Evolutionary conservation across 1,140 invertebrate genomes (phyloP).

Genomic region (Drosophila parabipectinata): DNA sequence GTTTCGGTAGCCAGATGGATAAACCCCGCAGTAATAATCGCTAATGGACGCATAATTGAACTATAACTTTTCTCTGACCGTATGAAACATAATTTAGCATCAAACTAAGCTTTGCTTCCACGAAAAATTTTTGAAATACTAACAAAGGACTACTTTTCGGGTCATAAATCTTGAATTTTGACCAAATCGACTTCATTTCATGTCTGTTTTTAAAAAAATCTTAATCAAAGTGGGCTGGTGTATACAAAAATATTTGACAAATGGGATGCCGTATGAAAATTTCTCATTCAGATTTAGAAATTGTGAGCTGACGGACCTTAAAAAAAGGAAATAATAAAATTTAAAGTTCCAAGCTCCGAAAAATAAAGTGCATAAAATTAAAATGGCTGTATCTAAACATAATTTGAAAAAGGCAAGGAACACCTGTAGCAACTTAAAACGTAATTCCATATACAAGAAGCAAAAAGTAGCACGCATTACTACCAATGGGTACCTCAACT

Average conservation of each 20-base stretch:
- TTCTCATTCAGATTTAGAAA: background rate
- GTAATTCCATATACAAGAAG: background rate
- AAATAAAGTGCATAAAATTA: background rate
- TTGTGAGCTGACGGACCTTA: background rate
- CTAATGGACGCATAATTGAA: slow-evolving; percentile 1
- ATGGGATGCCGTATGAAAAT: background rate
- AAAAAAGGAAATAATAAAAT: no score
- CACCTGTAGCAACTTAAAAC: background rate
- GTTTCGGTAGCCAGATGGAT: slow-evolving; percentile 11
- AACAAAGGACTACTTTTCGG: background rate
- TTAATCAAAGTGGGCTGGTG: background rate
- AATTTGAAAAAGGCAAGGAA: background rate
- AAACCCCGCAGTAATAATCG: slow-evolving; percentile 9
- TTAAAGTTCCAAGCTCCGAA: background rate
- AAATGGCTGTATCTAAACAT: background rate
- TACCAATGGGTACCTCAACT: background rate
- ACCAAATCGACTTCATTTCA: no score
- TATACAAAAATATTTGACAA: background rate
- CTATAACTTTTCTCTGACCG: no score
- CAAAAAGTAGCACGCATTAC: background rate
- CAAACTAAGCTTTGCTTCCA: background rate
- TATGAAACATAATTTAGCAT: background rate
- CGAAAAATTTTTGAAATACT: background rate
- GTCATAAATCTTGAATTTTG: background rate
- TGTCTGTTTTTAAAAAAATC: background rate